Conservation (phyloP, 1,140 invertebrate species). For the Drosophila dunni region DNA sequence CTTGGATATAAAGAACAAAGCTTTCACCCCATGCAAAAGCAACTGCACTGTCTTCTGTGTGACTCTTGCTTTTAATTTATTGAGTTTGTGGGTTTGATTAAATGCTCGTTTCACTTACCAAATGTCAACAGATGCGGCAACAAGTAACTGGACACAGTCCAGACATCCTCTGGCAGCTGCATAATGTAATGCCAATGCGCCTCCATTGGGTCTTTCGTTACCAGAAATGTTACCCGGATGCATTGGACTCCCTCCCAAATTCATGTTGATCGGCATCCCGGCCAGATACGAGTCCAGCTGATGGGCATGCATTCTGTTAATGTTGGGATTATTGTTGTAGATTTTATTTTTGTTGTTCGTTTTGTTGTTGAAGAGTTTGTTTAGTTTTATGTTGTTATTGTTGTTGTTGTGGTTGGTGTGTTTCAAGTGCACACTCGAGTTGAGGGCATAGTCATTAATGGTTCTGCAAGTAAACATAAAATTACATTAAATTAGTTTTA, state of each 20-base stretch:
- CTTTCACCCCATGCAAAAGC: slow-evolving; percentile 35
- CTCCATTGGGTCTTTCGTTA: slow-evolving; percentile 83
- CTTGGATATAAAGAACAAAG: slow-evolving; percentile 24
- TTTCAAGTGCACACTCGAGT: slow-evolving; percentile 58
- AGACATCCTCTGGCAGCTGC: slow-evolving; percentile 93
- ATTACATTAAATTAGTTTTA: neutral
- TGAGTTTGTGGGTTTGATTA: neutral
- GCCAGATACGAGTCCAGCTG: slow-evolving; percentile 72
- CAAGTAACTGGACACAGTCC: slow-evolving; percentile 92
- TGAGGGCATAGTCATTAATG: slow-evolving; percentile 74
- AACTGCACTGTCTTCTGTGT: neutral
- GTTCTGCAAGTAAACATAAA: slow-evolving; percentile 52
- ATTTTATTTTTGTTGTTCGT: slow-evolving; percentile 28
- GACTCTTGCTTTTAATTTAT: slow-evolving; percentile 47
- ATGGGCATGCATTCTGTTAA: slow-evolving; percentile 74
- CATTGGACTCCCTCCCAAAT: slow-evolving; percentile 51
- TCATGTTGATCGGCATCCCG: slow-evolving; percentile 52
- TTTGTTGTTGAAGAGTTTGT: slow-evolving; percentile 31
- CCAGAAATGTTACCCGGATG: slow-evolving; percentile 79
- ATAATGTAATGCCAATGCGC: slow-evolving; percentile 92
- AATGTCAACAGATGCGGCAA: slow-evolving; percentile 90
- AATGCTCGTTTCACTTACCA: slow-evolving; percentile 86
- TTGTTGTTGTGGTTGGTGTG: slow-evolving; percentile 32
- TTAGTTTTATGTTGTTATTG: slow-evolving; percentile 21
- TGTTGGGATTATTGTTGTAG: slow-evolving; percentile 38